phyloP scores from a whole-genome alignment of 2,888 invertebrate species.

The Amphiduros pacificus region DNA sequence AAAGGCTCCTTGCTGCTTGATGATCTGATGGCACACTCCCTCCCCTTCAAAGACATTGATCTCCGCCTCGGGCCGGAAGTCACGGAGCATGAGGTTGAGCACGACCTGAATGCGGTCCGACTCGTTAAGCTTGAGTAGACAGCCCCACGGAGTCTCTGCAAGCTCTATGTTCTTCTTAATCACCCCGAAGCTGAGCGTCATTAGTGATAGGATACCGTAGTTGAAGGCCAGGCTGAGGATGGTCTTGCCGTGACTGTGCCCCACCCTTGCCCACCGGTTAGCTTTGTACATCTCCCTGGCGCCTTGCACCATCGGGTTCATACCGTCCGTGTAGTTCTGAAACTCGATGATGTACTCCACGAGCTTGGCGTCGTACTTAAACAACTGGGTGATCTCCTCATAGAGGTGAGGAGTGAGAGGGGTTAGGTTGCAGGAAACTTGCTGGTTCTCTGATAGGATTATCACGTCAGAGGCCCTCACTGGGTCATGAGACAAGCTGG shows the following conservation, averaged over 20 bases:
- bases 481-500: too few species aligned
- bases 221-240: conserved; percentile 53
- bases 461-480: too few species aligned
- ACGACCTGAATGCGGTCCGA: conserved; percentile 18
- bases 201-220: conserved; percentile 51
- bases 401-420: too few species aligned
- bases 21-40: conserved; percentile 40
- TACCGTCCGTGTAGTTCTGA: not conserved
- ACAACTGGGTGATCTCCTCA: too few species aligned
- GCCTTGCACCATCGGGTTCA: not conserved
- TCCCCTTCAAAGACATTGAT: conserved; percentile 18
- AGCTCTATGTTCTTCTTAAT: conserved; percentile 34
- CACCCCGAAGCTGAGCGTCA: conserved; percentile 53
- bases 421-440: too few species aligned
- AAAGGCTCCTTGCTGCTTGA: conserved; percentile 11
- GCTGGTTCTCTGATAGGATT: too few species aligned
- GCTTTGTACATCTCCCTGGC: conserved; percentile 6
- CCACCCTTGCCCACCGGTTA: conserved; percentile 27
- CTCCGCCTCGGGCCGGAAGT: conserved; percentile 18
- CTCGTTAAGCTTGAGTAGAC: conserved; percentile 38
- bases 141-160: conserved; percentile 38
- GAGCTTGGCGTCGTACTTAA: not conserved
- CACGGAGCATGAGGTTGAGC: conserved; percentile 23
- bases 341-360: not conserved
- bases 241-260: conserved; percentile 45